Evolutionary conservation across 2,797 vertebrate genomes (phyloP).

Genomic region (Meriones psammophilus): DNA sequence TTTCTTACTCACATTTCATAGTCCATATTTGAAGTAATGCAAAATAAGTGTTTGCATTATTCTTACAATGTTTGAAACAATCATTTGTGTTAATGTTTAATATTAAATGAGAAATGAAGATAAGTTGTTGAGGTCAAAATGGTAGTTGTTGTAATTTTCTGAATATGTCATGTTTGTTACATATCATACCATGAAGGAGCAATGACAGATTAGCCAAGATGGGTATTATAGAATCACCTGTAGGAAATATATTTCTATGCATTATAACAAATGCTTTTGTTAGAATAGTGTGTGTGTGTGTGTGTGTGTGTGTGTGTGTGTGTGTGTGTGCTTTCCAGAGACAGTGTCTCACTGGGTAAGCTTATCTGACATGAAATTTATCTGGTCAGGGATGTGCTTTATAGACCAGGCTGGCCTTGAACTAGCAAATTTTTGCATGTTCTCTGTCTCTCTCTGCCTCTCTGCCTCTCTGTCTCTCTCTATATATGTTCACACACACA

Average conservation of each 20-base stretch:
- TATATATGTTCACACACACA: neutral
- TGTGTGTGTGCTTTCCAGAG: neutral
- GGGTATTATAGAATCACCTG: conserved; percentile 27
- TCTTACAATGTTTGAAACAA: conserved; percentile 12
- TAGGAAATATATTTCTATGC: conserved; percentile 18
- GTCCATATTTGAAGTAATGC: neutral
- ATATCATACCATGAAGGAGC: neutral
- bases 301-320: neutral
- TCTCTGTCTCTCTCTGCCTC: no score
- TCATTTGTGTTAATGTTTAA: conserved; percentile 55
- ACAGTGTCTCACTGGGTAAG: neutral
- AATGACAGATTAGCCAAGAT: conserved; percentile 54
- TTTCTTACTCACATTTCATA: neutral
- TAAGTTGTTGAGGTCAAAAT: conserved; percentile 62
- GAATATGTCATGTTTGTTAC: conserved; percentile 51
- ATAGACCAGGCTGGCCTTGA: neutral
- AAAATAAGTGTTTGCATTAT: neutral
- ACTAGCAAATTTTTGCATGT: neutral
- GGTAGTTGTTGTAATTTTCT: conserved; percentile 59
- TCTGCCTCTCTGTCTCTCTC: no score
- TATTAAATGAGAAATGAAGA: conserved; percentile 61
- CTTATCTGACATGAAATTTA: neutral
- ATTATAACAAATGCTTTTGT: conserved; percentile 48
- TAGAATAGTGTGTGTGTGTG: neutral
- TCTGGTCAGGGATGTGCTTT: neutral